These are phyloP conservation scores for Drosophila ambigua DNA, from an alignment of 1,140 invertebrate genomes.

Conservation along the genomic window DNA sequence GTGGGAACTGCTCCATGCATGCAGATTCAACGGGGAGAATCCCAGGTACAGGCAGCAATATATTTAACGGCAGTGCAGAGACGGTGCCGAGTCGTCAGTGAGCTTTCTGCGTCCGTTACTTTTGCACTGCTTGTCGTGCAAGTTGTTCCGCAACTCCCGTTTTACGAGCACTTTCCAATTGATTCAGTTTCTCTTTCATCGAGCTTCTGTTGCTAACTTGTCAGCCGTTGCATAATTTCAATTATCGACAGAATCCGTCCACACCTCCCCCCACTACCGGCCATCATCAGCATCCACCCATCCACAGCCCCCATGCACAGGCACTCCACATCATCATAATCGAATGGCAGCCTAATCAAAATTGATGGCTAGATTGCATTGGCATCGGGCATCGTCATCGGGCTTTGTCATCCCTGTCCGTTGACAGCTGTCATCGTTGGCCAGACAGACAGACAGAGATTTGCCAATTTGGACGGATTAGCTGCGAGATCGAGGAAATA, in stretches of 20 bases:
- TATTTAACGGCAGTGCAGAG: too few species aligned
- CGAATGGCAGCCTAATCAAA: conserved; percentile 61
- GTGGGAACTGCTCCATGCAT: too few species aligned
- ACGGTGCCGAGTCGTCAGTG: too few species aligned
- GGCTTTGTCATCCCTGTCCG: conserved; percentile 47
- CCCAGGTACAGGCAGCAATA: too few species aligned
- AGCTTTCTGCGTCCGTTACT: too few species aligned
- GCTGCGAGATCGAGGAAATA: conserved; percentile 10
- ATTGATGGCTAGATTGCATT: conserved; percentile 67
- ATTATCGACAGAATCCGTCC: conserved; percentile 49
- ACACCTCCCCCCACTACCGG: not conserved
- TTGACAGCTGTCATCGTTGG: conserved; percentile 70
- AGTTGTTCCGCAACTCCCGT: too few species aligned
- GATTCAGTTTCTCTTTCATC: conserved; percentile 1
- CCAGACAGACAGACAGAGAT: conserved; percentile 25
- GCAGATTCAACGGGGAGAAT: too few species aligned
- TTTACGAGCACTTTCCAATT: not conserved
- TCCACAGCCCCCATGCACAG: not conserved
- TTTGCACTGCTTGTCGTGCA: too few species aligned
- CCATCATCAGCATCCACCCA: not conserved
- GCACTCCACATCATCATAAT: not conserved
- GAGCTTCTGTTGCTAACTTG: conserved; percentile 10
- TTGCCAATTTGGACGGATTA: conserved; percentile 68
- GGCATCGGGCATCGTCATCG: conserved; percentile 33
- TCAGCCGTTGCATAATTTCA: conserved; percentile 55